Base-by-base conservation (phyloP, 1,140 invertebrate genomes). In the Bombus turneri region DNA sequence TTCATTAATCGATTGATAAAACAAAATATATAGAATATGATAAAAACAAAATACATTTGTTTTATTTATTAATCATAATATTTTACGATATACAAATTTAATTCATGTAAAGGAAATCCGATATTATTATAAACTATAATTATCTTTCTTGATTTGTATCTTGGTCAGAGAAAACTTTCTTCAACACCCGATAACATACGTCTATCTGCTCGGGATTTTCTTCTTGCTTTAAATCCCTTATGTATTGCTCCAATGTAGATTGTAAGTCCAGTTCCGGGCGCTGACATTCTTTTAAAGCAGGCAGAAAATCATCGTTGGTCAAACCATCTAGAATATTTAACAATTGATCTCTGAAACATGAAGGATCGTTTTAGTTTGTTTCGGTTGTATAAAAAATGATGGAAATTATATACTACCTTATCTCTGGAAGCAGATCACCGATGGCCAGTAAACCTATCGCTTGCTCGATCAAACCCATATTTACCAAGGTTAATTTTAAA, bases 401-500 rank as follows among this genome's bases (percentile, higher is more conserved):
- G 12, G 31, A 41, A 25, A 47, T 81, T 5, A 66, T 53, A 43
- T 34, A 12, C 87, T 93, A 95, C 95, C 93, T 94, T 53, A 94
- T 93, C 80, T 94, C 93, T 15, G 92, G 87, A 28, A 94, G 90
- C 80, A 96, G 93, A 85, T 94, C 94, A 41, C 85, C 86, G 73
- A 92, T 93, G 28, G 90, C 86, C 47, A 97, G 90, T 57, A 96
- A 91, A 66, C 94, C 95, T 22, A 95, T 93, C 12, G 95, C 89
- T 91, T 96, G 96, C 77, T 96, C 96, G 25, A 96, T 94, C 71
- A 97, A 94, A 28, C 96, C 96, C 94, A 96, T 96, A 85, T 96
- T 96, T 81, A 95, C 94, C 25, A 96, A 89, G 53, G 88, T 93
- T 74, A 85, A 83, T 81, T 92, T 95, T 66, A 96, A 91, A 96